Percentiles rank a stretch among this genome's conserved stretches.
These are phyloP conservation scores for Brachyhypopomus gauderio DNA, from an alignment of 2,113 vertebrate species.

Conservation along the genomic window DNA sequence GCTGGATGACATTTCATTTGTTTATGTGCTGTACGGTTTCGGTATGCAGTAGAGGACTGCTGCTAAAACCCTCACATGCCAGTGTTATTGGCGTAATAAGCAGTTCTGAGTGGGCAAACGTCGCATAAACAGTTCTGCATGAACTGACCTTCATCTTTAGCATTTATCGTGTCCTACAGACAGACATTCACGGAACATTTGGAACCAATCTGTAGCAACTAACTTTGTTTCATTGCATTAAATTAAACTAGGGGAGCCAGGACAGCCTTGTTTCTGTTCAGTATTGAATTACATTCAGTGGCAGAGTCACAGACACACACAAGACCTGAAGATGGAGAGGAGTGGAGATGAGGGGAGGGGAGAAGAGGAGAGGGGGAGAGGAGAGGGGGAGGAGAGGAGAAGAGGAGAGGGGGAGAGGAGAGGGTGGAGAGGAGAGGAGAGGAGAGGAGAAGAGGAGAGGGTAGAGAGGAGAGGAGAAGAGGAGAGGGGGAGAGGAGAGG, in stretches of 20 bases:
- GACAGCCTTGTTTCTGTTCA: conserved; percentile 28
- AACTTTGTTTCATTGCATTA: conserved; percentile 38
- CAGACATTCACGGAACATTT: conserved; percentile 22
- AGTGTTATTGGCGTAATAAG: not conserved
- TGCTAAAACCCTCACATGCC: not conserved
- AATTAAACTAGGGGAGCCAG: conserved; percentile 40
- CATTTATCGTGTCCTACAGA: conserved; percentile 18
- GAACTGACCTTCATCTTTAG: conserved; percentile 7
- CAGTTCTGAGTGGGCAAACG: not conserved
- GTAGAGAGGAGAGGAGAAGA: too few relatives aligned
- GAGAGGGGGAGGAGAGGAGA: too few relatives aligned
- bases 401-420: too few relatives aligned
- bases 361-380: not conserved
- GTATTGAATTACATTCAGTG: conserved; percentile 32
- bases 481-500: too few relatives aligned
- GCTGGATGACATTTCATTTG: too few relatives aligned
- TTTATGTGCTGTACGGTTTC: too few relatives aligned
- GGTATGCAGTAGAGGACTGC: too few relatives aligned
- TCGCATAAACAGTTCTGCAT: not conserved
- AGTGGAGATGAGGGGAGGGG: not conserved
- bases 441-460: too few relatives aligned
- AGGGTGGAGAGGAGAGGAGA: too few relatives aligned
- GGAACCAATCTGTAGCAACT: conserved; percentile 31
- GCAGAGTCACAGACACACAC: conserved; percentile 11
- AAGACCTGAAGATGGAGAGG: not conserved